phyloP scores from a whole-genome alignment of 2,888 invertebrate genomes.

The Caenorhabditis sp. region DNA sequence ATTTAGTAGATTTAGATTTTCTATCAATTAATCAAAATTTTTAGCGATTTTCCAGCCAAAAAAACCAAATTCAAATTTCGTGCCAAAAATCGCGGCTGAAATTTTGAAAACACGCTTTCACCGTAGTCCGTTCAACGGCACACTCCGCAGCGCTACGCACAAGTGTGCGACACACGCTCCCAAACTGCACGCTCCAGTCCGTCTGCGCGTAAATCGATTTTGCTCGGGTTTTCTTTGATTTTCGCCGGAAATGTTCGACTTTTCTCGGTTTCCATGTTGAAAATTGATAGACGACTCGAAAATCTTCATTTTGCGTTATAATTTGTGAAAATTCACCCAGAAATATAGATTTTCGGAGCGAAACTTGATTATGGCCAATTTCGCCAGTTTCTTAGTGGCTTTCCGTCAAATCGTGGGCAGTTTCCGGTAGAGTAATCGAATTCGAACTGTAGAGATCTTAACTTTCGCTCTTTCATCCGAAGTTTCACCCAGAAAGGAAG shows the following conservation, averaged over 20 bases:
- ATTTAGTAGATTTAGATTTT: background rate
- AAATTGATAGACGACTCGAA: constrained; percentile 1
- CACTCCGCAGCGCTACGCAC: constrained; percentile 30
- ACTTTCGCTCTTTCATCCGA: no score
- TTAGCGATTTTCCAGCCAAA: background rate
- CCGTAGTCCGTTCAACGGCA: constrained; percentile 36
- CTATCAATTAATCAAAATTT: background rate
- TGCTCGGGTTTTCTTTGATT: constrained; percentile 1
- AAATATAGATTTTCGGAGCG: no score
- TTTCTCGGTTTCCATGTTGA: constrained; percentile 15
- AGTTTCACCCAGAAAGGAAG: no score
- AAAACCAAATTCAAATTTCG: constrained; percentile 53
- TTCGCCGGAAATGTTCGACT: background rate
- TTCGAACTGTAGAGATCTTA: no score
- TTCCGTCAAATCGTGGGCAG: no score
- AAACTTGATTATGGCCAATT: no score
- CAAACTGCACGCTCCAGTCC: constrained; percentile 47
- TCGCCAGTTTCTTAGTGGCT: no score
- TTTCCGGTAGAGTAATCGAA: no score
- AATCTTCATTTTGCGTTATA: background rate
- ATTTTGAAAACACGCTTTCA: constrained; percentile 40
- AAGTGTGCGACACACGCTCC: constrained; percentile 66
- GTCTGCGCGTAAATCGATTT: constrained; percentile 61
- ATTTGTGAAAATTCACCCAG: background rate
- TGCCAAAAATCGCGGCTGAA: constrained; percentile 23